phyloP scores from a whole-genome alignment of 2,888 invertebrate species.

The Caenorhabditis uteleia region DNA sequence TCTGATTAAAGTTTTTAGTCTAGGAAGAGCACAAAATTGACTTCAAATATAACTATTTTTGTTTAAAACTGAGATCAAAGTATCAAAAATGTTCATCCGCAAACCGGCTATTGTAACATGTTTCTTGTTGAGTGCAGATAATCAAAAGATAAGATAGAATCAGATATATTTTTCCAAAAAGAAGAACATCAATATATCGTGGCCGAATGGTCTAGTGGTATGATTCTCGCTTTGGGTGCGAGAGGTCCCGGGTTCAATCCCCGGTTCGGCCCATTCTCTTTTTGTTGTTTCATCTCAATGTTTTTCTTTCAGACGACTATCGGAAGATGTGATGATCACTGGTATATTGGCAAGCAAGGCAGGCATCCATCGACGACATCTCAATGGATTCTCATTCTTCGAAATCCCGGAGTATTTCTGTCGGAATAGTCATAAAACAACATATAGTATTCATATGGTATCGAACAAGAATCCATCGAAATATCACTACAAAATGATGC shows the following conservation, averaged over 20 bases:
- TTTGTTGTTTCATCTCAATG: neutral
- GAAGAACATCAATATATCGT: too few relatives aligned
- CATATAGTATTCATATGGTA: conserved; percentile 41
- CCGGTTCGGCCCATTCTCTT: conserved; percentile 46
- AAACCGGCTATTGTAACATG: too few relatives aligned
- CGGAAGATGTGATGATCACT: conserved; percentile 51
- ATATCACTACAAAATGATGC: conserved; percentile 31
- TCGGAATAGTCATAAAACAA: conserved; percentile 35
- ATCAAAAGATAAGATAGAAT: neutral
- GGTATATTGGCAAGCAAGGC: conserved; percentile 46
- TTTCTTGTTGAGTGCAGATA: neutral
- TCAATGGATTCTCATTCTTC: conserved; percentile 41
- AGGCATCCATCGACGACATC: conserved; percentile 31
- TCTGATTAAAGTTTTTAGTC: too few relatives aligned
- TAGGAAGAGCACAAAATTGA: too few relatives aligned
- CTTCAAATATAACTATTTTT: too few relatives aligned
- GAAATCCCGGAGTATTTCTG: conserved; percentile 45
- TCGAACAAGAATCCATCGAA: conserved; percentile 34
- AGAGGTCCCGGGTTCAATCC: conserved; percentile 70
- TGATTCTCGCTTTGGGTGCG: conserved; percentile 70
- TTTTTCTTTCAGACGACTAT: conserved; percentile 28
- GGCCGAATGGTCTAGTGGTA: conserved; percentile 69
- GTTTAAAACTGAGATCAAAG: too few relatives aligned
- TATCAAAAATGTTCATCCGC: too few relatives aligned
- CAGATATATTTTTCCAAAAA: too few relatives aligned